Conservation (phyloP, 2,888 invertebrate genomes). For the Phaedon cochleariae region DNA sequence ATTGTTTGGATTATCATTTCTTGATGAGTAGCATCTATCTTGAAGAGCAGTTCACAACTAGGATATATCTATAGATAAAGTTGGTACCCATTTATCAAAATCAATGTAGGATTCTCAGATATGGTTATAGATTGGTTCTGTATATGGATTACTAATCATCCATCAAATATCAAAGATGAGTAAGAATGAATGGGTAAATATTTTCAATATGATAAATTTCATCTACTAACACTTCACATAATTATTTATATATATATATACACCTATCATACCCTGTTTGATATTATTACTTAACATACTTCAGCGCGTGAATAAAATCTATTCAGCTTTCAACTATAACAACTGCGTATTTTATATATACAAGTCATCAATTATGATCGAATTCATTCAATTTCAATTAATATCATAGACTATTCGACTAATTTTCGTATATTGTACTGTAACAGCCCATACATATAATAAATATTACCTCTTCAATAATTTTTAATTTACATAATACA, state of each 20-base stretch:
- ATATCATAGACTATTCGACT: neutral
- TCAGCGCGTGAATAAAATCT: neutral
- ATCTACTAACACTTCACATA: neutral
- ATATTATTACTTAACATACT: neutral
- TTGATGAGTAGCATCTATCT: no score
- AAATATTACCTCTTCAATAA: slow-evolving; percentile 10
- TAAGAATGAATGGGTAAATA: neutral
- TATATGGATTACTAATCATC: neutral
- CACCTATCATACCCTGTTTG: neutral
- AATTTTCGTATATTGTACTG: slow-evolving; percentile 40
- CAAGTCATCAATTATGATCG: no score
- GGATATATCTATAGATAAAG: no score
- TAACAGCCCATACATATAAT: slow-evolving; percentile 42
- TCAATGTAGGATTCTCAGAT: no score
- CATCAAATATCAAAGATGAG: neutral
- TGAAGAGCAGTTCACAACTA: no score
- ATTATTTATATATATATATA: no score
- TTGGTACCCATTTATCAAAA: no score
- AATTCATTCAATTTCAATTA: slow-evolving; percentile 4
- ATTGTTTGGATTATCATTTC: no score
- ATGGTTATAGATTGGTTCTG: neutral
- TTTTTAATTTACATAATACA: slow-evolving; percentile 1
- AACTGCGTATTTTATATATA: no score
- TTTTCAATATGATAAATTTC: neutral
- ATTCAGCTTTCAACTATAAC: neutral